These are phyloP conservation scores for Gnathonemus longibarbis DNA, from an alignment of 2,113 vertebrate species.

Conservation along the genomic window DNA sequence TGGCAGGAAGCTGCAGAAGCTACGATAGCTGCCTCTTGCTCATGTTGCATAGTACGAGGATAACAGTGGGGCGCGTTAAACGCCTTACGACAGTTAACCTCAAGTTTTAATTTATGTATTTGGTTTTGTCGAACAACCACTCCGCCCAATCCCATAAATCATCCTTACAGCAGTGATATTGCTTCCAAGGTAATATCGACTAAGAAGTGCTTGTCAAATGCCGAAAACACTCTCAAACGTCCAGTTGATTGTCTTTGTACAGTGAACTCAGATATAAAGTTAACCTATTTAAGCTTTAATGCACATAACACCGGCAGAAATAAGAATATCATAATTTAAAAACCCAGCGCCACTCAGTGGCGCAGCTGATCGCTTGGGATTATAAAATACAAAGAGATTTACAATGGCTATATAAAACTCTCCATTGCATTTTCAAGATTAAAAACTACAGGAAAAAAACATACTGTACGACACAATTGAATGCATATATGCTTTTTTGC, in stretches of 20 bases:
- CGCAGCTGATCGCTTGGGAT: slow-evolving; percentile 50
- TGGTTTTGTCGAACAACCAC: slow-evolving; percentile 27
- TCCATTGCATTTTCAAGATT: slow-evolving; percentile 15
- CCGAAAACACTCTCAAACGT: slow-evolving; percentile 18
- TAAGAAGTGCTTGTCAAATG: slow-evolving; percentile 25
- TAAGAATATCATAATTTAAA: slow-evolving; percentile 32
- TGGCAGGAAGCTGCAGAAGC: slow-evolving; percentile 32
- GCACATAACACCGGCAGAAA: slow-evolving; percentile 42
- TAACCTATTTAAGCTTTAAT: slow-evolving; percentile 27
- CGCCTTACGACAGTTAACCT: slow-evolving; percentile 24
- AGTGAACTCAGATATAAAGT: slow-evolving; percentile 34
- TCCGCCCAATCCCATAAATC: slow-evolving; percentile 9
- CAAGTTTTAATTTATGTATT: slow-evolving; percentile 33
- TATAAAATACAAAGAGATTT: slow-evolving; percentile 57
- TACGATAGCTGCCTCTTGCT: slow-evolving; percentile 28
- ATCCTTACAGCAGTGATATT: slow-evolving; percentile 40
- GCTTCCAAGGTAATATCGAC: slow-evolving; percentile 26
- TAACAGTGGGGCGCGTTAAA: slow-evolving; percentile 24
- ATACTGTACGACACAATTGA: slow-evolving; percentile 16
- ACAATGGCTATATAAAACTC: slow-evolving; percentile 50
- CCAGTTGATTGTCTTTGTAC: slow-evolving; percentile 52
- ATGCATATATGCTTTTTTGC: background rate
- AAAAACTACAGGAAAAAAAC: slow-evolving; percentile 19
- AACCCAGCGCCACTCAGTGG: slow-evolving; percentile 63
- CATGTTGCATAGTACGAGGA: slow-evolving; percentile 53